A percentile compares a stretch with the other conserved stretches of the same genome.
Evolutionary conservation across 2,888 invertebrate species (phyloP).

Genomic region (Ditylenchus weischeri): DNA sequence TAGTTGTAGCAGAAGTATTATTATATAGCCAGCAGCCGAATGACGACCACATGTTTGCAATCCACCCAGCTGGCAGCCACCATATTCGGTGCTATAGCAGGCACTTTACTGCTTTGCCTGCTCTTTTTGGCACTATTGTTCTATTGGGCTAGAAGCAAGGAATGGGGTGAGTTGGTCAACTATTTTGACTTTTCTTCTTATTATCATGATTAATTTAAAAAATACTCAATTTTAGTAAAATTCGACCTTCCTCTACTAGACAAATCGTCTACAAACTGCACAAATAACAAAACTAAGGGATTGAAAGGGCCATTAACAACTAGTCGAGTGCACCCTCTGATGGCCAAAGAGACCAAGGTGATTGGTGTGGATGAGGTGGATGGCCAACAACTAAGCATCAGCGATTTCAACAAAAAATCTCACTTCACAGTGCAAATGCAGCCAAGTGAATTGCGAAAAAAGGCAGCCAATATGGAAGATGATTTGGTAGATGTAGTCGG

Average conservation of each 20-base stretch:
- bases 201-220: too few species aligned
- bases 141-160: slow-evolving; percentile 24
- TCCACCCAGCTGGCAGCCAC: slow-evolving; percentile 44
- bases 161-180: not conserved
- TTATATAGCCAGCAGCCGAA: too few species aligned
- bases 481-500: too few species aligned
- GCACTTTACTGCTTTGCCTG: slow-evolving; percentile 47
- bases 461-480: too few species aligned
- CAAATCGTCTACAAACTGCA: slow-evolving; percentile 16
- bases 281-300: not conserved
- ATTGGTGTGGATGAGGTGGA: slow-evolving; percentile 5
- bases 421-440: too few species aligned
- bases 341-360: slow-evolving; percentile 1
- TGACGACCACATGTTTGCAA: too few species aligned
- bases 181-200: not conserved
- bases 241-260: slow-evolving; percentile 19
- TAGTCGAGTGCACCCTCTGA: not conserved
- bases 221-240: not conserved
- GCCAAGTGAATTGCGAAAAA: too few species aligned
- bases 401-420: too few species aligned
- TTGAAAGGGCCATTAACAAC: slow-evolving; percentile 2
- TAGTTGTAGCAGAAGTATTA: too few species aligned
- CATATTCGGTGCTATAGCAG: slow-evolving; percentile 53
- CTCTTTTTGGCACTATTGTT: slow-evolving; percentile 42
- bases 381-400: too few species aligned